Evolutionary conservation across 2,797 vertebrate species (phyloP).

Genomic region (Bryconaethiops microstoma): DNA sequence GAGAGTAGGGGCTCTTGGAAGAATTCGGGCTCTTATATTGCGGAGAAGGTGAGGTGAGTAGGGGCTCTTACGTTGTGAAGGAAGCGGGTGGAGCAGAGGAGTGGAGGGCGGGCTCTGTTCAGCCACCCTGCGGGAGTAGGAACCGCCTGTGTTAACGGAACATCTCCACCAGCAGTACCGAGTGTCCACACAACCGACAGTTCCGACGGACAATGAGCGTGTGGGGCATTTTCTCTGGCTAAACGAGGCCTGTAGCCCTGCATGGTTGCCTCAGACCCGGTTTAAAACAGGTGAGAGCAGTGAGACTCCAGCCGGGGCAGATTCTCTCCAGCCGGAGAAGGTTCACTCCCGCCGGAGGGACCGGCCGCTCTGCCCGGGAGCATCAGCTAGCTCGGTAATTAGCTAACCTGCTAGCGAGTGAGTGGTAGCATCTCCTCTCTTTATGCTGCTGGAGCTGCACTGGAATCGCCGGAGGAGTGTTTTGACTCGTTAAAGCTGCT

Average conservation of each 20-base stretch:
- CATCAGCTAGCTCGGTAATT: neutral
- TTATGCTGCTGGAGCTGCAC: neutral
- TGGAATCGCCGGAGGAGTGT: neutral
- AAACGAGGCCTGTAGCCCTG: neutral
- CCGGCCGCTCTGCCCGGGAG: too few species aligned
- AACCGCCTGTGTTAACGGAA: slow-evolving; percentile 8
- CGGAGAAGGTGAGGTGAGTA: too few species aligned
- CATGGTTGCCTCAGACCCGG: neutral
- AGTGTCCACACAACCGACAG: neutral
- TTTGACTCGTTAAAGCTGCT: neutral
- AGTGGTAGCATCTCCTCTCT: neutral
- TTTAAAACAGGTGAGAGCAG: neutral
- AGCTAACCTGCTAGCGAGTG: neutral
- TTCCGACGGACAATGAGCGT: neutral
- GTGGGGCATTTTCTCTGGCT: neutral
- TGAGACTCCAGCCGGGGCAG: too few species aligned
- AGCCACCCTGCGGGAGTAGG: neutral
- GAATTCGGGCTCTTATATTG: too few species aligned
- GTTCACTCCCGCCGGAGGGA: too few species aligned
- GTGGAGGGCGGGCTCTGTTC: neutral
- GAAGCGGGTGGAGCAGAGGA: slow-evolving; percentile 34
- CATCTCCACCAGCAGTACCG: neutral
- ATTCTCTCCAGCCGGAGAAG: too few species aligned
- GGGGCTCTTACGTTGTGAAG: slow-evolving; percentile 26
- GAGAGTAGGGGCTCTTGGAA: too few species aligned